phyloP scores from a whole-genome alignment of 2,888 invertebrate genomes.

The Electrophaes corylata region DNA sequence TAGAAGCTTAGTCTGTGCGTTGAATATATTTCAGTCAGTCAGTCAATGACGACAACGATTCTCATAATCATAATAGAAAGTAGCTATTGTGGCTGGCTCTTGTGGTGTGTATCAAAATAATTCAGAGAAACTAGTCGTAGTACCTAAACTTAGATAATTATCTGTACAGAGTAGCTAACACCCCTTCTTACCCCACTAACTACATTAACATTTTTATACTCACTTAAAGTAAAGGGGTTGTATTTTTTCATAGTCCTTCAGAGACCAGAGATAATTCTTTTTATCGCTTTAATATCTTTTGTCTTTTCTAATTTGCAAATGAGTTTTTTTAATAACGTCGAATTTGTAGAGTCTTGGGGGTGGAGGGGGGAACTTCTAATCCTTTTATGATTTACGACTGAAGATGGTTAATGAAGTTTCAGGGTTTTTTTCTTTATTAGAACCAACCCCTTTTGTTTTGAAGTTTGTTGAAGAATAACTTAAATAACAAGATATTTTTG shows the following conservation, averaged over 20 bases:
- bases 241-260: conserved; percentile 57
- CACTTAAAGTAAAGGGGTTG: conserved; percentile 39
- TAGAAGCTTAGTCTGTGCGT: no score
- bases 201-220: conserved; percentile 38
- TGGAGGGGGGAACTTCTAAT: conserved; percentile 47
- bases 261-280: conserved; percentile 75
- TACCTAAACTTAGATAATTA: conserved; percentile 4
- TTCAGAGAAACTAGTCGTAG: neutral
- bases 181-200: conserved; percentile 30
- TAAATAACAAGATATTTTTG: neutral
- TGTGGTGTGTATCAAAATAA: neutral
- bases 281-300: conserved; percentile 81
- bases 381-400: conserved; percentile 75
- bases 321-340: conserved; percentile 82
- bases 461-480: conserved; percentile 8
- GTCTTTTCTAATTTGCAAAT: conserved; percentile 82
- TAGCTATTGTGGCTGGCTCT: no score
- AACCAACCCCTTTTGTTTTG: conserved; percentile 49
- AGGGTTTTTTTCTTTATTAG: conserved; percentile 51
- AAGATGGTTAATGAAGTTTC: conserved; percentile 59
- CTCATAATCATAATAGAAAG: no score
- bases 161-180: conserved; percentile 24
- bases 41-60: no score
- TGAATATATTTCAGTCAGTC: no score
- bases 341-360: conserved; percentile 65